Evolutionary conservation across 2,888 invertebrate species (phyloP).

Genomic region (Microplitis deprimator): DNA sequence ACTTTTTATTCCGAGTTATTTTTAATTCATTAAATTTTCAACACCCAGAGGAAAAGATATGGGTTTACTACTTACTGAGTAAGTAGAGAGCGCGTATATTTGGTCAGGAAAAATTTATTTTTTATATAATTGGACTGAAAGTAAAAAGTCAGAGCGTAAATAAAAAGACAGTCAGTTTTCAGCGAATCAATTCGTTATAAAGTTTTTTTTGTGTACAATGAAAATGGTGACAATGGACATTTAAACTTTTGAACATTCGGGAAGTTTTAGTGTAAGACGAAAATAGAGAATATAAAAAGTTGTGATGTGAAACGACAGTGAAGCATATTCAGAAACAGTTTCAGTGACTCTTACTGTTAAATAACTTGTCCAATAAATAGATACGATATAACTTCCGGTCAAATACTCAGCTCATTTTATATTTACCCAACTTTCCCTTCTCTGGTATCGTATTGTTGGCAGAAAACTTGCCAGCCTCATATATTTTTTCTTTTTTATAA

Average conservation of each 20-base stretch:
- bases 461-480: not conserved
- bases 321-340: constrained; percentile 38
- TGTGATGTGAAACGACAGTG: constrained; percentile 28
- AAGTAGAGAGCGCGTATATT: too few species aligned
- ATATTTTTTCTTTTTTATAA: not conserved
- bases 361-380: constrained; percentile 58
- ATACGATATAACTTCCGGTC: constrained; percentile 60
- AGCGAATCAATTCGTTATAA: constrained; percentile 63
- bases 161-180: constrained; percentile 48
- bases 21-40: constrained; percentile 19
- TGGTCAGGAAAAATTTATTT: too few species aligned
- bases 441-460: not conserved
- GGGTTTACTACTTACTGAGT: too few species aligned
- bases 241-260: constrained; percentile 34
- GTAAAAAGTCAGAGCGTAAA: too few species aligned
- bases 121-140: too few species aligned
- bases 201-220: constrained; percentile 57
- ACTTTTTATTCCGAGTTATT: constrained; percentile 41
- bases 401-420: not conserved
- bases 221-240: constrained; percentile 60
- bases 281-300: constrained; percentile 15
- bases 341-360: constrained; percentile 29
- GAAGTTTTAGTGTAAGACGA: not conserved
- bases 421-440: constrained; percentile 6
- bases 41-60: too few species aligned